phyloP scores from a whole-genome alignment of 2,113 vertebrate genomes.

The Athene cunicularia region DNA sequence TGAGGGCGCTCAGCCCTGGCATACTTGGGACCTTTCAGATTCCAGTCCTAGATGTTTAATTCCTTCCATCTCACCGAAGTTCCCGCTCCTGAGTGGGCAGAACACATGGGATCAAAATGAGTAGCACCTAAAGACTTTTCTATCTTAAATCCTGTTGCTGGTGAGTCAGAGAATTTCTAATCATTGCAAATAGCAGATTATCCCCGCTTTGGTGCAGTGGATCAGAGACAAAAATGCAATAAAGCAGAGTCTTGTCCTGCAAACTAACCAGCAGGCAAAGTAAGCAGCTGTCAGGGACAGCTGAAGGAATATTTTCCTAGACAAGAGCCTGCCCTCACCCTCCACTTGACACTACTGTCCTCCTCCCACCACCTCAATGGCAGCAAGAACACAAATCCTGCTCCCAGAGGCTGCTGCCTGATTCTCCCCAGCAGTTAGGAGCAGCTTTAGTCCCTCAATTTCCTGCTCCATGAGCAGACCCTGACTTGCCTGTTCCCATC shows the following conservation, averaged over 20 bases:
- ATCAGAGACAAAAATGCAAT: background rate
- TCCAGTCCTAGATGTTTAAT: background rate
- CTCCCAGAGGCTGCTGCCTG: background rate
- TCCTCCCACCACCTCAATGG: background rate
- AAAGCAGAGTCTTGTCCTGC: background rate
- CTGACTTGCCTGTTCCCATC: background rate
- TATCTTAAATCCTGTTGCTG: background rate
- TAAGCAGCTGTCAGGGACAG: slow-evolving; percentile 49
- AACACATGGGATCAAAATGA: background rate
- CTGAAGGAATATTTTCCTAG: slow-evolving; percentile 31
- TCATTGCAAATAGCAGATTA: background rate
- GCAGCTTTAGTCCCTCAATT: background rate
- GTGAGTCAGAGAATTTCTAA: background rate
- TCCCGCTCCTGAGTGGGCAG: background rate
- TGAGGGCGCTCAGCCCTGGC: background rate
- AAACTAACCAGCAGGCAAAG: background rate
- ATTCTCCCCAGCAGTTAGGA: background rate
- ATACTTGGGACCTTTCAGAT: background rate
- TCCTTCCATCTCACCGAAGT: background rate
- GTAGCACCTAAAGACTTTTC: background rate
- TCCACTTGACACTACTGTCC: background rate
- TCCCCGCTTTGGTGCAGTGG: background rate
- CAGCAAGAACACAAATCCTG: background rate
- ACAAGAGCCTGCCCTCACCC: background rate
- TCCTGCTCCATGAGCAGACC: background rate